These are phyloP conservation scores for Anthopleura sola DNA, from an alignment of 64 coral and sea anemone species.

Conservation along the genomic window DNA sequence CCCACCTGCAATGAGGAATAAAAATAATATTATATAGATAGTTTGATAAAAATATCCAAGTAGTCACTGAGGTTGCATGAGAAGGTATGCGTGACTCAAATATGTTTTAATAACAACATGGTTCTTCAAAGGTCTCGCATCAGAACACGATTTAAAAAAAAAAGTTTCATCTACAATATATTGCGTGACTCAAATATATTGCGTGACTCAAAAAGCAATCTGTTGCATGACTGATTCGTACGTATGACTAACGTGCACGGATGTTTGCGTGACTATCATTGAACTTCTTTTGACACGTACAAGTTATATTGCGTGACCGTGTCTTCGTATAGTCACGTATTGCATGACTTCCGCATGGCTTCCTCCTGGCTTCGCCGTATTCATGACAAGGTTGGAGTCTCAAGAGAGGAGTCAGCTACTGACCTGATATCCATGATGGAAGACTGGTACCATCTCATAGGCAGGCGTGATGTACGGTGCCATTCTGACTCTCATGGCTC, in stretches of 20 bases:
- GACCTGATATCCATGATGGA: conserved; percentile 96
- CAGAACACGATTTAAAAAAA: too few relatives aligned
- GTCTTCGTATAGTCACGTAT: neutral
- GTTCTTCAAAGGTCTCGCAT: too few relatives aligned
- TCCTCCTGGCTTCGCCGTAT: too few relatives aligned
- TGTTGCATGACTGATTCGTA: neutral
- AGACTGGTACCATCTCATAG: conserved; percentile 88
- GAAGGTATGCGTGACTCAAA: too few relatives aligned
- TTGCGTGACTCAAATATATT: neutral
- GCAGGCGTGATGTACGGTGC: conserved; percentile 77
- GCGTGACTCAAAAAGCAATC: neutral
- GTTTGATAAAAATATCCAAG: neutral
- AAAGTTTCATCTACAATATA: too few relatives aligned
- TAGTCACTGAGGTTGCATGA: too few relatives aligned
- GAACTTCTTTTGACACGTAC: neutral
- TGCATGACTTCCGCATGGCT: neutral
- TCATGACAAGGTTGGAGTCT: neutral
- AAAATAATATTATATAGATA: too few relatives aligned
- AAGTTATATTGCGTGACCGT: neutral
- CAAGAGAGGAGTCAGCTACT: neutral
- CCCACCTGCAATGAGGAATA: conserved; percentile 39
- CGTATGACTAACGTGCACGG: neutral
- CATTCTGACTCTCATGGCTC: conserved; percentile 66
- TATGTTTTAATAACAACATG: too few relatives aligned
- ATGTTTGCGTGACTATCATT: neutral